Percentiles rank a stretch among this genome's conserved stretches.
phyloP scores from a whole-genome alignment of 1,140 invertebrate genomes.

The Drosophila tani region DNA sequence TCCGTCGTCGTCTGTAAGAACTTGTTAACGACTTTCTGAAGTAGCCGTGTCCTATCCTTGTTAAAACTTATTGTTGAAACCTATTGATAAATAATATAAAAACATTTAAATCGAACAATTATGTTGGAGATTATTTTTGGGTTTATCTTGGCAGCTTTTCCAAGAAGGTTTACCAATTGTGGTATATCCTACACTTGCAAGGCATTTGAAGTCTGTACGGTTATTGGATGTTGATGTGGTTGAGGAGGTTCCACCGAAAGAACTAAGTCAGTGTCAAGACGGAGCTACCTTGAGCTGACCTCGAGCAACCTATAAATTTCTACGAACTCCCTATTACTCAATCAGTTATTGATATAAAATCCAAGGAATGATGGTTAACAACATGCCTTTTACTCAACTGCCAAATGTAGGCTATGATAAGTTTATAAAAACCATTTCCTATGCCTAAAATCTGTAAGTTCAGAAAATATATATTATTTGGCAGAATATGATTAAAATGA shows the following conservation, averaged over 20 bases:
- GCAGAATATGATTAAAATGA: no score
- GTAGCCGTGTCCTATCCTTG: conserved; percentile 11
- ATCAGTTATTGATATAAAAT: not conserved
- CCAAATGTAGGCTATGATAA: not conserved
- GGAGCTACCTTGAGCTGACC: no score
- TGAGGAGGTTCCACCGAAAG: not conserved
- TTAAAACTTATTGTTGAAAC: conserved; percentile 50
- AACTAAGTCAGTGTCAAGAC: not conserved
- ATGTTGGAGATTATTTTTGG: not conserved
- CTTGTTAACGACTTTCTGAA: conserved; percentile 26
- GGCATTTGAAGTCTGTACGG: not conserved
- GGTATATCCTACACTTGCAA: not conserved
- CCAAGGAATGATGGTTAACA: no score
- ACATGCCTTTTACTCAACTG: not conserved
- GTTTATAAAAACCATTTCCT: no score
- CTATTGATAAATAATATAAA: conserved; percentile 28
- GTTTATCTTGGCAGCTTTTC: not conserved
- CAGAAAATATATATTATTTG: not conserved
- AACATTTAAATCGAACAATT: conserved; percentile 13
- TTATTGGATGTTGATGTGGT: no score
- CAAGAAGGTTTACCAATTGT: not conserved
- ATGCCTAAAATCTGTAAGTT: not conserved
- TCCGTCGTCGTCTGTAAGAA: conserved; percentile 71
- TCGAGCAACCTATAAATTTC: no score
- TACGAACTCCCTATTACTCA: no score